Conservation (phyloP, 1,140 invertebrate genomes). For the Lysiphlebus fabarum region DNA sequence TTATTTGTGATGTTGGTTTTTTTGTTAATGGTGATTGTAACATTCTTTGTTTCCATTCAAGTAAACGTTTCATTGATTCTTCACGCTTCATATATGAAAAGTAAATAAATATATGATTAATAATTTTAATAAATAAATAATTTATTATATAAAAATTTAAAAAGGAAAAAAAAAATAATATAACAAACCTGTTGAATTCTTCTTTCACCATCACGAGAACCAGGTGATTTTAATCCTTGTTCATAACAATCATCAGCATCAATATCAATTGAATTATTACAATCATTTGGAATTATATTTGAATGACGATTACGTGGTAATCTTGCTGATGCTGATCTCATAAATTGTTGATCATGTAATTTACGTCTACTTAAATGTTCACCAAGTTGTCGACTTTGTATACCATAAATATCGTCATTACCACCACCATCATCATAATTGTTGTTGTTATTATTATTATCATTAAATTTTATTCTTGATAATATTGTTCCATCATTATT, state of each 20-base stretch:
- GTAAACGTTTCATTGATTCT: slow-evolving; percentile 84
- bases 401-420: slow-evolving; percentile 26
- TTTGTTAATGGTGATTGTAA: slow-evolving; percentile 81
- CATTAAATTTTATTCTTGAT: slow-evolving; percentile 36
- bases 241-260: slow-evolving; percentile 43
- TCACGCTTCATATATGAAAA: slow-evolving; percentile 66
- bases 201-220: slow-evolving; percentile 63
- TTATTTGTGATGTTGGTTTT: slow-evolving; percentile 61
- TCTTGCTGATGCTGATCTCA: slow-evolving; percentile 75
- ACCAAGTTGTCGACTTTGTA: slow-evolving; percentile 32
- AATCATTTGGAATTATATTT: no score
- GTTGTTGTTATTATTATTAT: slow-evolving; percentile 29
- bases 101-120: slow-evolving; percentile 12
- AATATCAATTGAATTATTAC: slow-evolving; percentile 37
- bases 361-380: slow-evolving; percentile 35
- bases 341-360: slow-evolving; percentile 56
- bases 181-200: slow-evolving; percentile 60
- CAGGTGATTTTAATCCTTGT: slow-evolving; percentile 43
- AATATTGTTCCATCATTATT: slow-evolving; percentile 31
- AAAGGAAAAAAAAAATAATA: neutral
- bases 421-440: slow-evolving; percentile 24
- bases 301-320: slow-evolving; percentile 61
- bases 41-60: slow-evolving; percentile 93
- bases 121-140: neutral
- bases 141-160: neutral